Percentiles rank a stretch among this genome's conserved stretches.
These are phyloP conservation scores for Otocyon megalotis DNA, from an alignment of 2,113 vertebrate genomes.

Conservation along the genomic window DNA sequence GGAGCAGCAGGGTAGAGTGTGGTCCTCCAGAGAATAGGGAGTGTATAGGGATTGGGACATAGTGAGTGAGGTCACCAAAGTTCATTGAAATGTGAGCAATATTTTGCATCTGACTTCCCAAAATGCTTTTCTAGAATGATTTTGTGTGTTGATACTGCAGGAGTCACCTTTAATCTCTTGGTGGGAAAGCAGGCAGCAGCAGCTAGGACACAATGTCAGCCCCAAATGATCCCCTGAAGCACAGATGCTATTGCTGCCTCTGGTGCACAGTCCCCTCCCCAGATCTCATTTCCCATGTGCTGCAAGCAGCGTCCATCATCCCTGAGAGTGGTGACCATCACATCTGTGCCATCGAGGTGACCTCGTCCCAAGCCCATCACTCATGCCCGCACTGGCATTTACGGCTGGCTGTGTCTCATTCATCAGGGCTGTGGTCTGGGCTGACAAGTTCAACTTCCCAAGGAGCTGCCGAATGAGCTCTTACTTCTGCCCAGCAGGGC, in stretches of 20 bases:
- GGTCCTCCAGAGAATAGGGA: background rate
- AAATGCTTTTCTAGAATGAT: background rate
- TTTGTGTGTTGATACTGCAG: rapidly evolving
- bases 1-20: rapidly evolving
- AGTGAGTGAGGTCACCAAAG: rapidly evolving
- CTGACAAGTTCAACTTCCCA: background rate
- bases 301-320: too few relatives aligned
- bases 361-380: background rate
- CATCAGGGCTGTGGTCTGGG: background rate
- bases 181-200: background rate
- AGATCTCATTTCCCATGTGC: background rate
- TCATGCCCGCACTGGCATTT: background rate
- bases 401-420: rapidly evolving
- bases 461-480: background rate
- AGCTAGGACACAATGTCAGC: rapidly evolving
- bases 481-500: background rate
- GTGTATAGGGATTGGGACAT: rapidly evolving
- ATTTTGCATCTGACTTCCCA: background rate
- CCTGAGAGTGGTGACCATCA: rapidly evolving
- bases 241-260: rapidly evolving
- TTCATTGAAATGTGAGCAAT: background rate
- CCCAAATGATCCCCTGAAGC: rapidly evolving
- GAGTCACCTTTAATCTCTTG: background rate
- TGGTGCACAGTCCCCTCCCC: rapidly evolving
- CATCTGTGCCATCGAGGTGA: background rate